A percentile compares a stretch with the other conserved stretches of the same genome.
Conservation (phyloP, 2,888 invertebrate genomes). For the Acronicta aceris region DNA sequence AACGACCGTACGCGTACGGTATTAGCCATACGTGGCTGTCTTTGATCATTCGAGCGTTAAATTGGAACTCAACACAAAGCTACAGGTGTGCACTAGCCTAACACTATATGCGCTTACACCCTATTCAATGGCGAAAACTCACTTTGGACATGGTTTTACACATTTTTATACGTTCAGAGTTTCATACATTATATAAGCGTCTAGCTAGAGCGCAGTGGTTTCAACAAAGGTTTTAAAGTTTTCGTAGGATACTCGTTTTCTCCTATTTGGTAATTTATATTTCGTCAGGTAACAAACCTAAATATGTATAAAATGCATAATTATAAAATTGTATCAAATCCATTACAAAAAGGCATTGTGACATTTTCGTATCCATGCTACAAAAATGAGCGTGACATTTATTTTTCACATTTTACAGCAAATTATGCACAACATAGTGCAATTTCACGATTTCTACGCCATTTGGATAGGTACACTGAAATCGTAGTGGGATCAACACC, state of each 20-base stretch:
- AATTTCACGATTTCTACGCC: slow-evolving; percentile 1
- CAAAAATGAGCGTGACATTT: slow-evolving; percentile 21
- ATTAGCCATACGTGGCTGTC: slow-evolving; percentile 57
- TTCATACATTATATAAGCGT: slow-evolving; percentile 2
- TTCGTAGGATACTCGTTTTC: slow-evolving; percentile 3
- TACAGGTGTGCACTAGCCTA: slow-evolving; percentile 72
- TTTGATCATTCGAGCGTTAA: slow-evolving; percentile 83
- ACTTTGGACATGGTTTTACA: slow-evolving; percentile 15
- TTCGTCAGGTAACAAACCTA: too few species aligned
- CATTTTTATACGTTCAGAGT: slow-evolving; percentile 9
- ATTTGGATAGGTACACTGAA: slow-evolving; percentile 9
- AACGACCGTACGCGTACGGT: slow-evolving; percentile 49
- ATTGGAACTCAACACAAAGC: slow-evolving; percentile 74
- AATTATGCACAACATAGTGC: not conserved
- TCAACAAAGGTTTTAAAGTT: slow-evolving; percentile 2
- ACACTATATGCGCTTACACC: slow-evolving; percentile 60
- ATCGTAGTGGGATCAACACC: slow-evolving; percentile 35
- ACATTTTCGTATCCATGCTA: slow-evolving; percentile 22
- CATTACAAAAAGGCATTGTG: slow-evolving; percentile 30
- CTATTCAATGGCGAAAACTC: slow-evolving; percentile 43
- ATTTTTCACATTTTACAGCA: too few species aligned
- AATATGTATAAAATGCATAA: too few species aligned
- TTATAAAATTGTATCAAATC: slow-evolving; percentile 17
- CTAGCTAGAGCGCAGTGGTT: not conserved
- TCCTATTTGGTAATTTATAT: not conserved